phyloP scores from a whole-genome alignment of 2,797 vertebrate genomes.

The Gorsachius magnificus region DNA sequence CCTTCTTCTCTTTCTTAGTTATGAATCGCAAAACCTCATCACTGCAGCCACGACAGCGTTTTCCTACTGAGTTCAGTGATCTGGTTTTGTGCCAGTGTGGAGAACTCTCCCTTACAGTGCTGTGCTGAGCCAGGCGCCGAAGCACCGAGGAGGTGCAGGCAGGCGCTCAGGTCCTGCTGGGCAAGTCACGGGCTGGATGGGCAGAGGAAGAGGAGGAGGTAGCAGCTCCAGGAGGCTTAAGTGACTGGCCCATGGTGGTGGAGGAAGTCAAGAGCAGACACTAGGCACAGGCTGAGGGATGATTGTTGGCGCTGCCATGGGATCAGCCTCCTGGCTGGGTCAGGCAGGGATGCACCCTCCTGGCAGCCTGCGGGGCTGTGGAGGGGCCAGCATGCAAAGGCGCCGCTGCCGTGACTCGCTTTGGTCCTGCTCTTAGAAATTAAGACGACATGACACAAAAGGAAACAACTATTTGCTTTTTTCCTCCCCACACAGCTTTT shows the following conservation, averaged over 20 bases:
- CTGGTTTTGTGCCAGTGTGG: not conserved
- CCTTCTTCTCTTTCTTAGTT: not conserved
- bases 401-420: not conserved
- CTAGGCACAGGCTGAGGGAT: not conserved
- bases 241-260: not conserved
- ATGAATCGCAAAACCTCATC: not conserved
- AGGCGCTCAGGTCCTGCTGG: not conserved
- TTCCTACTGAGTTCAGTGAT: not conserved
- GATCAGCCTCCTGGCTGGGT: not conserved
- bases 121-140: not conserved
- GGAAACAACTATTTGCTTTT: slow-evolving; percentile 47
- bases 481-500: not conserved
- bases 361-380: not conserved
- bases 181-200: not conserved
- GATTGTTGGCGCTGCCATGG: not conserved
- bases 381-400: not conserved
- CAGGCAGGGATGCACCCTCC: not conserved
- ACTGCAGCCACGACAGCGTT: not conserved
- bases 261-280: not conserved
- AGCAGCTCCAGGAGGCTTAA: not conserved
- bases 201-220: not conserved
- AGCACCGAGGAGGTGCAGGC: not conserved
- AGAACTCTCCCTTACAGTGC: not conserved
- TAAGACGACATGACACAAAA: slow-evolving; percentile 6
- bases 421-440: slow-evolving; percentile 36